Evolutionary conservation across 2,888 invertebrate species (phyloP).

Genomic region (Amphipoea oculea): DNA sequence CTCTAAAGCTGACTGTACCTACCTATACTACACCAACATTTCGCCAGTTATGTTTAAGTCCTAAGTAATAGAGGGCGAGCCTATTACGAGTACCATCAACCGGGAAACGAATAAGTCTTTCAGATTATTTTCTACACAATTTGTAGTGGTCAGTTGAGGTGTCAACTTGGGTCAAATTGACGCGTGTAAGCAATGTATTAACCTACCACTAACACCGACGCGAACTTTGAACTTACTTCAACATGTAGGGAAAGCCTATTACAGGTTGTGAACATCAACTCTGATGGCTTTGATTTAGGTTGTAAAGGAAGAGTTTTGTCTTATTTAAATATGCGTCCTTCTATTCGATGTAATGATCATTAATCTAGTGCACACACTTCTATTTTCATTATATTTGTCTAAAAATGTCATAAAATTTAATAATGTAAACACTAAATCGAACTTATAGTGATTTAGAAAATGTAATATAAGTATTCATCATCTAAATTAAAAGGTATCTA

Average conservation of each 20-base stretch:
- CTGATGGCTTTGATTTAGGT: background rate
- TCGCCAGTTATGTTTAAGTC: background rate
- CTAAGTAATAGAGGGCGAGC: background rate
- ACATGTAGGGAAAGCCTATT: slow-evolving; percentile 7
- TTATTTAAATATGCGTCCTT: background rate
- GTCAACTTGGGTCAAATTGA: slow-evolving; percentile 40
- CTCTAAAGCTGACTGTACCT: too few species aligned
- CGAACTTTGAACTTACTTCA: slow-evolving; percentile 43
- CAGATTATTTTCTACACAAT: background rate
- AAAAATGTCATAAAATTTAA: background rate
- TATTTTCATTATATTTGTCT: too few species aligned
- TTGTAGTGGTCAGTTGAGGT: slow-evolving; percentile 15
- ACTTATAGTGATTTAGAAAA: background rate
- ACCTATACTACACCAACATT: background rate
- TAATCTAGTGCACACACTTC: background rate
- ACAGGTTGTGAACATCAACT: background rate
- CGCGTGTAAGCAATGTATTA: slow-evolving; percentile 43
- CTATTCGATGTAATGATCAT: background rate
- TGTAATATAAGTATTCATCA: background rate
- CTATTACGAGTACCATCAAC: background rate
- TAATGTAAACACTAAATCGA: background rate
- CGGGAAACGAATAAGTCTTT: background rate
- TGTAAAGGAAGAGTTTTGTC: background rate
- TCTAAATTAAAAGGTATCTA: background rate
- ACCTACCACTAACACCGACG: slow-evolving; percentile 20